Evolutionary conservation across 2,888 invertebrate genomes (phyloP).

Genomic region (Dasysyrphus albostriatus): DNA sequence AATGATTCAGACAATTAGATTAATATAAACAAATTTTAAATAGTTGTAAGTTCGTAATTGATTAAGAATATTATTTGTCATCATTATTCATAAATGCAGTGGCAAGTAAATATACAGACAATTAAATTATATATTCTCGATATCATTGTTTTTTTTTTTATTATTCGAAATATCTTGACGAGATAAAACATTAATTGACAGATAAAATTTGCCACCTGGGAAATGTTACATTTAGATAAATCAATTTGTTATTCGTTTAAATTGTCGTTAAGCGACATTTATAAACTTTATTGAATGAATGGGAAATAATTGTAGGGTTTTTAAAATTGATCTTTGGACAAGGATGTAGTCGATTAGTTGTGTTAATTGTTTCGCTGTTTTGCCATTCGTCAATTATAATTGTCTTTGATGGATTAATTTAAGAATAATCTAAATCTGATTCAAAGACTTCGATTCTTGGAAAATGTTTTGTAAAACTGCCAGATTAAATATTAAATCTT

Average conservation of each 20-base stretch:
- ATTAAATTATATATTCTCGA: neutral
- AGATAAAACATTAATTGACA: neutral
- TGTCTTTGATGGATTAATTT: neutral
- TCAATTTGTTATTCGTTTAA: conserved; percentile 1
- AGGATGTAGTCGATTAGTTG: conserved; percentile 2
- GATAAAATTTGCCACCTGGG: conserved; percentile 6
- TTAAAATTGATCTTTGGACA: neutral
- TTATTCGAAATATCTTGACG: neutral
- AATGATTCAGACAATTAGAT: conserved; percentile 17
- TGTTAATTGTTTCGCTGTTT: neutral
- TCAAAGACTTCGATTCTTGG: neutral
- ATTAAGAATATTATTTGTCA: conserved; percentile 14
- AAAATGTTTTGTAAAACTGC: neutral
- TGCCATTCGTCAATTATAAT: neutral
- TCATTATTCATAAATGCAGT: conserved; percentile 31
- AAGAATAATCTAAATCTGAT: neutral
- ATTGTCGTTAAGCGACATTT: neutral
- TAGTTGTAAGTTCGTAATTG: conserved; percentile 12
- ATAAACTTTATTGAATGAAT: neutral
- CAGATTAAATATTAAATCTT: neutral
- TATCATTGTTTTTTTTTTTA: neutral
- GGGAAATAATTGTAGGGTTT: neutral
- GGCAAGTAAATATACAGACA: conserved; percentile 21
- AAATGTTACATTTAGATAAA: conserved; percentile 6
- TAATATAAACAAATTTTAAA: conserved; percentile 20